These are phyloP conservation scores for Cirrhinus molitorella DNA, from an alignment of 2,797 vertebrate genomes.

Conservation along the genomic window DNA sequence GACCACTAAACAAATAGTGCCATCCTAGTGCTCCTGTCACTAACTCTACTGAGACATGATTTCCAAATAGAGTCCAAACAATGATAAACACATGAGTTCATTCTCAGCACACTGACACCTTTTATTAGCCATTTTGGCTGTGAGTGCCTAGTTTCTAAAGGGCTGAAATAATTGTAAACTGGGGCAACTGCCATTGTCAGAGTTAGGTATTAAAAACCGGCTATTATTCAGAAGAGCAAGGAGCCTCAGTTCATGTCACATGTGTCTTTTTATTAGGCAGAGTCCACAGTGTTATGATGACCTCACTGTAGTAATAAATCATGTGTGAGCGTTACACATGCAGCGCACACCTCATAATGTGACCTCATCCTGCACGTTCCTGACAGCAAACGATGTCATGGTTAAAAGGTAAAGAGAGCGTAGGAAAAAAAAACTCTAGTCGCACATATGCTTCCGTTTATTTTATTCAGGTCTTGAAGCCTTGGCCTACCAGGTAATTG, in stretches of 20 bases:
- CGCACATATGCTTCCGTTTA: conserved; percentile 37
- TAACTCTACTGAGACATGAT: conserved; percentile 24
- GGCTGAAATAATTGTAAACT: background rate
- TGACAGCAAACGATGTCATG: conserved; percentile 20
- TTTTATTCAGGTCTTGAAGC: conserved; percentile 8
- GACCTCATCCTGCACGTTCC: conserved; percentile 40
- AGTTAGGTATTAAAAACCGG: background rate
- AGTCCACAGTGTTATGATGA: conserved; percentile 51
- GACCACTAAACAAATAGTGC: conserved; percentile 47
- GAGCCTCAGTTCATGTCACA: background rate
- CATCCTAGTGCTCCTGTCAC: conserved; percentile 1
- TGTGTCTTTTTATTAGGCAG: conserved; percentile 50
- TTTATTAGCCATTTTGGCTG: conserved; percentile 6
- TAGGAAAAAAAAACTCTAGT: conserved; percentile 1
- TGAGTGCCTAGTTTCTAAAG: background rate
- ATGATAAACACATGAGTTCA: background rate
- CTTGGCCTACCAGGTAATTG: conserved; percentile 12
- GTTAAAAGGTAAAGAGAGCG: conserved; percentile 15
- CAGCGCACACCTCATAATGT: conserved; percentile 18
- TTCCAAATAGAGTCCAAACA: conserved; percentile 9
- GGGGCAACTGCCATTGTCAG: background rate
- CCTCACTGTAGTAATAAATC: conserved; percentile 62
- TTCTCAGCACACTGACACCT: background rate
- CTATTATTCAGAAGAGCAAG: background rate
- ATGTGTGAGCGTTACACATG: conserved; percentile 57